These are phyloP conservation scores for Avahi laniger DNA, from an alignment of 2,797 vertebrate genomes.

Conservation along the genomic window DNA sequence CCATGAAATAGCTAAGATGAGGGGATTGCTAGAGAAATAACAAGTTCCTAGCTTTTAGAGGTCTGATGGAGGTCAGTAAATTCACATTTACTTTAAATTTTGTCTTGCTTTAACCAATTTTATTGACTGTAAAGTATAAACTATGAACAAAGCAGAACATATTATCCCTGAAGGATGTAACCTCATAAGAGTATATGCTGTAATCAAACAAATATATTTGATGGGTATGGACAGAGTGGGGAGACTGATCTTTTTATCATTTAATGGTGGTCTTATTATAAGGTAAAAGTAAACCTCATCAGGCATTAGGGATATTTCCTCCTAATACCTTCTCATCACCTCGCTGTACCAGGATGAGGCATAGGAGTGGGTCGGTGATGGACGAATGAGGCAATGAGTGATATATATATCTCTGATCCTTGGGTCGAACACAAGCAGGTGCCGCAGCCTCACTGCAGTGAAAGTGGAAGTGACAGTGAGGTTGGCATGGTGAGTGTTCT, in stretches of 20 bases:
- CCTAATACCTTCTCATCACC: neutral
- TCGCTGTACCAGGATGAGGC: neutral
- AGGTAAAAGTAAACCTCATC: neutral
- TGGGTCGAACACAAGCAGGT: neutral
- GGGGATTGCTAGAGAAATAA: neutral
- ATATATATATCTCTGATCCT: neutral
- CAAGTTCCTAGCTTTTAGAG: neutral
- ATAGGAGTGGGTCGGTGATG: neutral
- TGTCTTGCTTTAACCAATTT: neutral
- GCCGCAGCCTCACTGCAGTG: no score
- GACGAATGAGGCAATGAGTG: neutral
- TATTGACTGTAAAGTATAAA: neutral
- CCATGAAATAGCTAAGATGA: neutral
- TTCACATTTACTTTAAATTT: conserved; percentile 30
- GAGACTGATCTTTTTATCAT: neutral
- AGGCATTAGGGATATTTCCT: neutral
- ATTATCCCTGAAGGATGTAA: neutral
- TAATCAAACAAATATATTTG: neutral
- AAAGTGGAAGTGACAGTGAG: neutral
- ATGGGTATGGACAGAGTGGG: neutral
- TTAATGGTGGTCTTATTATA: neutral
- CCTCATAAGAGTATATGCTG: neutral
- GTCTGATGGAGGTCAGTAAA: neutral
- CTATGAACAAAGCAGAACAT: neutral
- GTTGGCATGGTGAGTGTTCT: neutral